phyloP scores from a whole-genome alignment of 1,140 invertebrate species.

The Drosophila kikkawai region DNA sequence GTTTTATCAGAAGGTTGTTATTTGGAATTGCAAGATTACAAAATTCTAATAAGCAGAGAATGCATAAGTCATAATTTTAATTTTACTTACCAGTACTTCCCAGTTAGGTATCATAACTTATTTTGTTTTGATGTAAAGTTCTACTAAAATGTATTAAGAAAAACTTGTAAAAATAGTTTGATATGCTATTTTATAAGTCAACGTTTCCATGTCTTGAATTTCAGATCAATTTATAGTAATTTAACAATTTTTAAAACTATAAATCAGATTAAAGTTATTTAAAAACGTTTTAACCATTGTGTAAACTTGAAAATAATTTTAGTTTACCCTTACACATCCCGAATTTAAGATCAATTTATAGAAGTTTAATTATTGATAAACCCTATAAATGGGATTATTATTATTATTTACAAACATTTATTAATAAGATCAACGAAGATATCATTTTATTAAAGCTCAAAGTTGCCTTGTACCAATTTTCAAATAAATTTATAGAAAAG shows the following conservation, averaged over 20 bases:
- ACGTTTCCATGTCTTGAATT: not conserved
- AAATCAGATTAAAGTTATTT: too few species aligned
- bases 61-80: not conserved
- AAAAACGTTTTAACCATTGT: not conserved
- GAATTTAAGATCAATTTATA: not conserved
- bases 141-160: not conserved
- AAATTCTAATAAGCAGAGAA: not conserved
- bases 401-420: not conserved
- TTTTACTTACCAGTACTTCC: not conserved
- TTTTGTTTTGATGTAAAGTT: not conserved
- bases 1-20: not conserved
- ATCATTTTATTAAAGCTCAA: too few species aligned
- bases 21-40: too few species aligned
- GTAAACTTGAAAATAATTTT: too few species aligned
- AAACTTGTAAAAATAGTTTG: not conserved
- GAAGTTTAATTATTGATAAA: not conserved
- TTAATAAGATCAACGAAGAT: rapidly evolving
- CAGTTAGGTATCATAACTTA: not conserved
- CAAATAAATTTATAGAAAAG: not conserved
- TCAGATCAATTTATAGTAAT: not conserved
- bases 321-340: too few species aligned
- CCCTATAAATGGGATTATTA: too few species aligned
- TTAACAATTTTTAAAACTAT: not conserved
- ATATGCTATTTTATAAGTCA: not conserved
- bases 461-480: too few species aligned